Conservation (phyloP, 2,888 invertebrate species). For the Nesidiocoris tenuis region DNA sequence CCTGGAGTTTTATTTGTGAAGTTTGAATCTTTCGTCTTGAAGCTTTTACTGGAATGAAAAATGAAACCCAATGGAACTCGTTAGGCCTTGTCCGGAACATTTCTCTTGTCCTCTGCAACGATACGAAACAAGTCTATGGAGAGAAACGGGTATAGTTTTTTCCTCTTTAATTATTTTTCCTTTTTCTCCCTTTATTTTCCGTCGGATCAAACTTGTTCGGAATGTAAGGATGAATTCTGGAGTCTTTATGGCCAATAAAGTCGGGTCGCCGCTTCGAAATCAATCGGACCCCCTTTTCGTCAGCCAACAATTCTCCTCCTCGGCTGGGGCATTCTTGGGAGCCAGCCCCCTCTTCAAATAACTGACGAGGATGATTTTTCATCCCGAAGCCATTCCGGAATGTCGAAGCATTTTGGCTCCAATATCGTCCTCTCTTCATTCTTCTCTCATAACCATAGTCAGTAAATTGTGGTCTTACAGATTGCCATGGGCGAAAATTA, state of each 20-base stretch:
- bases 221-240: slow-evolving; percentile 17
- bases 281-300: slow-evolving; percentile 10
- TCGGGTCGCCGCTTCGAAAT: slow-evolving; percentile 11
- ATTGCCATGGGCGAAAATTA: no score
- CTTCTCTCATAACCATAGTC: no score
- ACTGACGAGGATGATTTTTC: not conserved
- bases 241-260: slow-evolving; percentile 34
- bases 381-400: not conserved
- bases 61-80: slow-evolving; percentile 32
- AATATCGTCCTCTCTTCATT: no score
- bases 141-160: not conserved
- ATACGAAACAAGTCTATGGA: not conserved
- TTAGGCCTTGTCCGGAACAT: slow-evolving; percentile 25
- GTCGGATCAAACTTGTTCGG: not conserved
- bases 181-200: not conserved
- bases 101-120: slow-evolving; percentile 1
- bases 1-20: slow-evolving; percentile 17
- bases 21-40: slow-evolving; percentile 8
- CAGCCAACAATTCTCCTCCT: not conserved
- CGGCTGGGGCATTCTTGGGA: not conserved
- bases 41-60: slow-evolving; percentile 30
- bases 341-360: not conserved
- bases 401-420: not conserved
- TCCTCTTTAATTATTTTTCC: no score
- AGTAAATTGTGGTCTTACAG: no score